A percentile compares a stretch with the other conserved stretches of the same genome.
Evolutionary conservation across 2,888 invertebrate species (phyloP).

Genomic region (Pristionchus japonicus): DNA sequence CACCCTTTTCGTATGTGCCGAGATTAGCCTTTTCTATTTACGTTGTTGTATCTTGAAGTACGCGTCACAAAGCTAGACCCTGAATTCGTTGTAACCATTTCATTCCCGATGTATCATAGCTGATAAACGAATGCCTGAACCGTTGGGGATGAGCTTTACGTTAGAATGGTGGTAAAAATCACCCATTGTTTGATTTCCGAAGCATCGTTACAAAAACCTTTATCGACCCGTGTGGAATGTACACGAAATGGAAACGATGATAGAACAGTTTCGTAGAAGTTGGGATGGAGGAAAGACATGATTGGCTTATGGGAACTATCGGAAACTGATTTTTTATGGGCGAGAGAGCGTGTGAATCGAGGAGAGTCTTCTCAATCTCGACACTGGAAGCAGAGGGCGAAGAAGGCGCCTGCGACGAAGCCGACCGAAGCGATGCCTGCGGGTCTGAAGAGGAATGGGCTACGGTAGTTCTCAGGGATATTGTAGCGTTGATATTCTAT

Average conservation of each 20-base stretch:
- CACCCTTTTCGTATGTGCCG: not conserved
- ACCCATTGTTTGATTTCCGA: too few species aligned
- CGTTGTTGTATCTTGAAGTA: not conserved
- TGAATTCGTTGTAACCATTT: not conserved
- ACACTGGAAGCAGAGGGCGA: constrained; percentile 66
- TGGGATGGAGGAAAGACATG: constrained; percentile 25
- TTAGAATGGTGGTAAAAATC: too few species aligned
- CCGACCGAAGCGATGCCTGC: constrained; percentile 60
- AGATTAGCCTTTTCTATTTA: not conserved
- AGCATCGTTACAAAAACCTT: too few species aligned
- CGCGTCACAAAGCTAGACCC: not conserved
- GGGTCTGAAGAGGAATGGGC: constrained; percentile 54
- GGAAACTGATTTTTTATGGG: not conserved
- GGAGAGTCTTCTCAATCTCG: constrained; percentile 47
- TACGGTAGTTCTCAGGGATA: too few species aligned
- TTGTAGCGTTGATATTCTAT: too few species aligned
- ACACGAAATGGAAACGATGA: constrained; percentile 32
- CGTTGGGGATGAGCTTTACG: too few species aligned
- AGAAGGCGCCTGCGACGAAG: constrained; percentile 63
- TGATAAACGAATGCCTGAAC: not conserved
- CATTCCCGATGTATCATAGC: not conserved
- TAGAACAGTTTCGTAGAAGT: constrained; percentile 10
- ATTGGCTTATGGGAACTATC: not conserved
- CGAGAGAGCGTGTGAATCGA: not conserved
- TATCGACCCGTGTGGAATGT: not conserved